These are phyloP conservation scores for Erebia ligea DNA, from an alignment of 2,888 invertebrate genomes.

Conservation along the genomic window DNA sequence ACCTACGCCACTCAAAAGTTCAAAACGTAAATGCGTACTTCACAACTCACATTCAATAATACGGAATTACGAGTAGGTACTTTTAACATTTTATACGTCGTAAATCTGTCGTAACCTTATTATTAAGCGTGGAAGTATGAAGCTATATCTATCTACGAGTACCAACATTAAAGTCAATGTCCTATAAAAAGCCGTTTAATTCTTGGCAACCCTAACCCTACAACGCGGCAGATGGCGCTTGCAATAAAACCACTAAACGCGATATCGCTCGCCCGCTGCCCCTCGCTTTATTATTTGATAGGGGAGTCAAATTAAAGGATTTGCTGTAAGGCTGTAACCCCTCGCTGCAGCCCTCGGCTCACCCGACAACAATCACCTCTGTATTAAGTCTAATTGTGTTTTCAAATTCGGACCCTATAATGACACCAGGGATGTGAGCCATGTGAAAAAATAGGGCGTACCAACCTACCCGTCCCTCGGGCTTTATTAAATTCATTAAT, in stretches of 20 bases:
- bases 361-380: constrained; percentile 81
- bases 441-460: constrained; percentile 78
- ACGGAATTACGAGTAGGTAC: no score
- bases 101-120: background rate
- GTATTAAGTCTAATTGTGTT: constrained; percentile 84
- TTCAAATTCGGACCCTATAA: constrained; percentile 80
- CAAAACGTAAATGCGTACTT: no score
- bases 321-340: constrained; percentile 69
- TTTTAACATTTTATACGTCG: no score
- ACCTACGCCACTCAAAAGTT: no score
- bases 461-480: constrained; percentile 57
- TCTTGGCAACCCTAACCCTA: constrained; percentile 43
- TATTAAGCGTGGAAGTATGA: background rate
- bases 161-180: background rate
- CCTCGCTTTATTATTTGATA: constrained; percentile 82
- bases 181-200: constrained; percentile 12
- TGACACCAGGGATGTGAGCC: constrained; percentile 61
- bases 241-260: constrained; percentile 84
- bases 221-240: constrained; percentile 80
- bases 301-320: constrained; percentile 84
- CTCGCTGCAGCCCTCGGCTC: constrained; percentile 74
- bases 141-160: background rate
- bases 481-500: constrained; percentile 72
- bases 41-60: no score
- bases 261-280: constrained; percentile 72